These are phyloP conservation scores for Orius laevigatus DNA, from an alignment of 1,140 invertebrate genomes.

Conservation along the genomic window DNA sequence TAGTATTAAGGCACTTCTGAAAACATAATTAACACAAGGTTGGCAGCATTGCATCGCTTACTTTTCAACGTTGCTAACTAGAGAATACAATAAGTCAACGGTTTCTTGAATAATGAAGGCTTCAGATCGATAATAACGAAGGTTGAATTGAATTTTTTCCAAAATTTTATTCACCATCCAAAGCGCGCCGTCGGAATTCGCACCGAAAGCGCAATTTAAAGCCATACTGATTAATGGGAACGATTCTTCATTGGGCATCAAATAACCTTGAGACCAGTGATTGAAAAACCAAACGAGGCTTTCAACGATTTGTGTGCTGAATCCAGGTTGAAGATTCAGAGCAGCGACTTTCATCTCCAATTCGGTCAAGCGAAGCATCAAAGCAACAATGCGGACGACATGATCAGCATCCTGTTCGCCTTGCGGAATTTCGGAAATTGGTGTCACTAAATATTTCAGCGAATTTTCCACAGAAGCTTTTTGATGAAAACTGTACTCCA, in stretches of 20 bases:
- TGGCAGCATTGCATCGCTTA: conserved; percentile 25
- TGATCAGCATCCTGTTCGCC: conserved; percentile 37
- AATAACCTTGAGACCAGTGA: conserved; percentile 57
- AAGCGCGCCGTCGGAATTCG: conserved; percentile 36
- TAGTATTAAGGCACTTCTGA: conserved; percentile 24
- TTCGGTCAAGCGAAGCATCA: conserved; percentile 48
- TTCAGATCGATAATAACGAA: conserved; percentile 40
- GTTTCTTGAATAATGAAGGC: conserved; percentile 38
- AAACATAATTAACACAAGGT: conserved; percentile 14
- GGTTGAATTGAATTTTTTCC: conserved; percentile 39
- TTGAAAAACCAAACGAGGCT: conserved; percentile 67
- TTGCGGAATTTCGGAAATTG: conserved; percentile 30
- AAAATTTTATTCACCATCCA: conserved; percentile 46
- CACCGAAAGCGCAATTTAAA: conserved; percentile 42
- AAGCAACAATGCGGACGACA: conserved; percentile 45
- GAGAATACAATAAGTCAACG: conserved; percentile 35
- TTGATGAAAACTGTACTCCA: conserved; percentile 46
- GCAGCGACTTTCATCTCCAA: conserved; percentile 46
- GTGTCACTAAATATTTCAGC: conserved; percentile 32
- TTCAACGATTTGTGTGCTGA: conserved; percentile 67
- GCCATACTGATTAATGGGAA: conserved; percentile 44
- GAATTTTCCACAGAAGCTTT: conserved; percentile 31
- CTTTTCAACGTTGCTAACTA: conserved; percentile 41
- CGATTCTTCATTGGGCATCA: conserved; percentile 47
- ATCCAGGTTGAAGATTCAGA: conserved; percentile 37